Base-by-base conservation (phyloP, 2,888 invertebrate species). In the Napeogenes inachia region DNA sequence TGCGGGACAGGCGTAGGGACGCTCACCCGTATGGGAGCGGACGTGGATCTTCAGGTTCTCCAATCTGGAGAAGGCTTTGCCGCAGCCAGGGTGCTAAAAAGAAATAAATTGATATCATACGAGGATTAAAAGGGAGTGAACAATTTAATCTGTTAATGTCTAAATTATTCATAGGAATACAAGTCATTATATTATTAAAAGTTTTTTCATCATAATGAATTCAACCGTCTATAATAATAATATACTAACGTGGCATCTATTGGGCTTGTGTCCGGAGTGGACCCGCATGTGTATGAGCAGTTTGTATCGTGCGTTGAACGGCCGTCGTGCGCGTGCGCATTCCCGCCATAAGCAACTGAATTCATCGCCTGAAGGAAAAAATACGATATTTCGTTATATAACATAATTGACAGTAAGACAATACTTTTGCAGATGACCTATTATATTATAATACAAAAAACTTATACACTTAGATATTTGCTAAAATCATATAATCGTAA, bases 1-100 rank as follows among this genome's bases (percentile, higher is more conserved):
- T 71, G 97, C 97, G 71, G 98, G 98, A 77, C 99, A 99, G 63
- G 96, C 93, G 79, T 99, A 99, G 0, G 99, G 99, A 54, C 98
- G 92, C 84, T 99, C 99, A 0, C 99, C 99, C 0, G 98, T 98
- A 82, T 98, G 98, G 2, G 97, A 97, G 45, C 98, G 89, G 67
- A 98, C 95, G 87, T 99, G 99, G 73, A 99, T 99, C 91, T 99
- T 99, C 71, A 99, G 90, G 85, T 99, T 99, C 87, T 99, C 99
- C 72, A 99, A 91, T 0, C 99, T 93, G 2, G 98, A 98, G 90
- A 99, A 99, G 0, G 98, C 97, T 83, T 99, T 99, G 64, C 94
- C 94, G 81, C 99, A 99, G 0, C 97, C 96, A 59, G 95, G 94
- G 84, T 98, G 98, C 99, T 99, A 55, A 65, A 67, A 32, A 42